These are phyloP conservation scores for Vireo altiloquus DNA, from an alignment of 2,113 vertebrate species.

Conservation along the genomic window DNA sequence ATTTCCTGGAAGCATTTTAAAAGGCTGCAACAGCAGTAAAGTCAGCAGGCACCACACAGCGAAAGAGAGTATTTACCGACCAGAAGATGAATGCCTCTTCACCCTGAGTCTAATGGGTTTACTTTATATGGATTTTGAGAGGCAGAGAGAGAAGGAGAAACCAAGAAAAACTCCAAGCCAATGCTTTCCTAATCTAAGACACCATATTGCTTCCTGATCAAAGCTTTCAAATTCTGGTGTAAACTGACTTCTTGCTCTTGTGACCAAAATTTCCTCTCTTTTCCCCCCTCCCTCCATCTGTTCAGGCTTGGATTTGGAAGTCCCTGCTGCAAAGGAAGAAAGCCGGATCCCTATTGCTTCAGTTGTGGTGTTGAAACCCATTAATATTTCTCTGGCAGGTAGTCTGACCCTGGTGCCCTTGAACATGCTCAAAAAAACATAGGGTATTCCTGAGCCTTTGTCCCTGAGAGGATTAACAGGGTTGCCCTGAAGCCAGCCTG, in stretches of 20 bases:
- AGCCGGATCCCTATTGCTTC: not conserved
- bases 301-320: not conserved
- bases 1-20: slow-evolving; percentile 26
- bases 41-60: not conserved
- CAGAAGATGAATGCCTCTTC: not conserved
- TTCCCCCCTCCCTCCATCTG: not conserved
- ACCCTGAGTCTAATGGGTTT: not conserved
- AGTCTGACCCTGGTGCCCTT: slow-evolving; percentile 25
- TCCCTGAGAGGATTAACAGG: slow-evolving; percentile 52
- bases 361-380: not conserved
- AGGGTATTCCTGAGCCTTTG: slow-evolving; percentile 28
- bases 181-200: not conserved
- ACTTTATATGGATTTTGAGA: not conserved
- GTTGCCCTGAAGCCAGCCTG: slow-evolving; percentile 47
- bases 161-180: not conserved
- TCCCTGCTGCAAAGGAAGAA: not conserved
- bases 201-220: not conserved
- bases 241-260: not conserved
- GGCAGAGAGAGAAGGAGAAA: not conserved
- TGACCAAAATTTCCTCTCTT: not conserved
- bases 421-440: not conserved
- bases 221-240: not conserved
- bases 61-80: slow-evolving; percentile 9
- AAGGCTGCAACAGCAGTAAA: not conserved
- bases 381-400: slow-evolving; percentile 36